Evolutionary conservation across 1,140 invertebrate genomes (phyloP).

Genomic region (Eueides isabella): DNA sequence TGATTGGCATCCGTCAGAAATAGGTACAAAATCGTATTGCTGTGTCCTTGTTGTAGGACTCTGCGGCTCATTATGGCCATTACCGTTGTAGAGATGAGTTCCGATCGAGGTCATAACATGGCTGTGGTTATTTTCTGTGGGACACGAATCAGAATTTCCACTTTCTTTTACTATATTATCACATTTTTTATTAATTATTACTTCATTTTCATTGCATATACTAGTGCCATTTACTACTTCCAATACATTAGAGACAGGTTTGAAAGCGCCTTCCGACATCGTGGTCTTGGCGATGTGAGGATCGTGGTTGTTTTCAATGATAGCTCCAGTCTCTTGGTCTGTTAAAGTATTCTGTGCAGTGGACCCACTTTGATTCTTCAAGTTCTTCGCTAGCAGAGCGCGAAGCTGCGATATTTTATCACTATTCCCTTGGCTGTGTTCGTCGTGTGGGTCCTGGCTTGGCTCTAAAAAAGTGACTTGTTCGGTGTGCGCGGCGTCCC

Average conservation of each 20-base stretch:
- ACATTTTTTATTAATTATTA: constrained; percentile 49
- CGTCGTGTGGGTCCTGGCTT: constrained; percentile 74
- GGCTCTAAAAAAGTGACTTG: constrained; percentile 74
- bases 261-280: constrained; percentile 61
- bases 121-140: constrained; percentile 48
- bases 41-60: constrained; percentile 86
- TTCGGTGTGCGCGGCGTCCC: constrained; percentile 32
- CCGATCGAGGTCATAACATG: constrained; percentile 48
- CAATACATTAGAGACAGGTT: constrained; percentile 51
- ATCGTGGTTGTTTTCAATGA: constrained; percentile 46
- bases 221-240: constrained; percentile 53
- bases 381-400: constrained; percentile 87
- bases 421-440: constrained; percentile 79
- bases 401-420: constrained; percentile 88
- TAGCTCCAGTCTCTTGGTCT: constrained; percentile 49
- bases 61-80: constrained; percentile 70
- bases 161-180: constrained; percentile 57
- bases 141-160: constrained; percentile 51
- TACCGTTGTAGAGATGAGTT: constrained; percentile 67
- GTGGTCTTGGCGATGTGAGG: constrained; percentile 43
- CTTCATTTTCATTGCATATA: constrained; percentile 47
- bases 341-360: constrained; percentile 48
- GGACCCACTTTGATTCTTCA: constrained; percentile 79
- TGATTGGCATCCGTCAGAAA: constrained; percentile 88
- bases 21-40: constrained; percentile 92